Evolutionary conservation across 2,888 invertebrate genomes (phyloP), one percentile per base, ranked within the genome.

Genomic region (Pyrgus malvae): DNA sequence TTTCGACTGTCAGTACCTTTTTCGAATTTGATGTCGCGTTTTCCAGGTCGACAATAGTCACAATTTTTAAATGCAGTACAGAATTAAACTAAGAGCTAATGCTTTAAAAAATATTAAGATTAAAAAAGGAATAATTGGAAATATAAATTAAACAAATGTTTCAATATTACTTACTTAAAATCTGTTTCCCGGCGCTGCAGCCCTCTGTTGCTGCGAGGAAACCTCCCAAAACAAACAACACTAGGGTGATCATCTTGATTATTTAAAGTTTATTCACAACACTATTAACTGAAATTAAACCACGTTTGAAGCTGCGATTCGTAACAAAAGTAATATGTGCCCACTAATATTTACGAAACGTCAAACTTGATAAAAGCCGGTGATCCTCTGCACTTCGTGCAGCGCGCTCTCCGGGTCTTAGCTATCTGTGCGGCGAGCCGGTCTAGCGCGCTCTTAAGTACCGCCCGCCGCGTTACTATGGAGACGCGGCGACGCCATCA

Each of bases 261-360:
- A 60, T 62, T 59, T 66, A 67, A 68, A 74, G 73, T 81, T 74
- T 72, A 66, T 78, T 76, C 80, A 83, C 87, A 75, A 86, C 89
- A 89, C 89, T 87, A 75, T 74, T 59, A 75, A 83, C 82, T 80
- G 74, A 78, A 81, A 76, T 73, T 69, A 54, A 67, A 73, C 67
- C 86, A 80, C 83, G 74, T 60, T 63, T 67, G 65, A 78, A 80
- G 78, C 59, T 83, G 88, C 80, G 87, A 88, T 86, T 89, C 90
- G 90, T 85, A 89, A 89, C 89, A 84, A 88, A 86, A 82, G 80
- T 67, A 65, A 59, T 53, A 58, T 42, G 16, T 27, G 54, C 61
- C 69, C 84, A 87, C 88, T 87, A 79, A 80, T 77, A 83, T 89
- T 89, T 89, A 90, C 90, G 89, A 90, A 89, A 88, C 89, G 76